Conservation (phyloP, 53 echinoderm and acorn worm species). For the Echinarachnius parma region DNA sequence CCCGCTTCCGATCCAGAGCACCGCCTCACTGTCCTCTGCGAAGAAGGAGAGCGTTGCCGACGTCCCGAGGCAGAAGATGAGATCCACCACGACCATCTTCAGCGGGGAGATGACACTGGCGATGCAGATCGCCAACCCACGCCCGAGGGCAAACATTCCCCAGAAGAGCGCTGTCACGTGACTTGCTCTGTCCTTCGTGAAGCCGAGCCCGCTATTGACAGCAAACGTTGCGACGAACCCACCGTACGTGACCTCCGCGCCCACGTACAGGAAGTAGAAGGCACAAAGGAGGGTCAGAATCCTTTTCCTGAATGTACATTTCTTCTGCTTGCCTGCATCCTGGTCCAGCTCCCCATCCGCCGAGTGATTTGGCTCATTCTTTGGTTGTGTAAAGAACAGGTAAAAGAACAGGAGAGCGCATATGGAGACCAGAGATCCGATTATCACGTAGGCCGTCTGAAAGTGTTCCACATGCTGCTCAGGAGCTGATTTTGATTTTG, state of each 20-base stretch:
- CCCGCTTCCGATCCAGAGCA: constrained; percentile 71
- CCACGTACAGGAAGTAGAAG: constrained; percentile 91
- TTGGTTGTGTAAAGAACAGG: constrained; percentile 66
- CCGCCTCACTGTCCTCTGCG: constrained; percentile 21
- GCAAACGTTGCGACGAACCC: constrained; percentile 45
- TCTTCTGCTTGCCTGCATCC: background rate
- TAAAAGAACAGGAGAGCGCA: constrained; percentile 61
- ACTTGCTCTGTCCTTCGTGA: constrained; percentile 37
- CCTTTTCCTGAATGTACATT: constrained; percentile 43
- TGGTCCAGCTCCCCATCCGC: background rate
- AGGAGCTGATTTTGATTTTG: background rate
- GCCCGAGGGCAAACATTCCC: constrained; percentile 76
- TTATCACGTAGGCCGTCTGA: constrained; percentile 54
- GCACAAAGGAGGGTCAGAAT: constrained; percentile 66
- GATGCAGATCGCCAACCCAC: constrained; percentile 80
- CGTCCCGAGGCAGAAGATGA: constrained; percentile 56
- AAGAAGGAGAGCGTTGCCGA: constrained; percentile 48
- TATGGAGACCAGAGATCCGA: constrained; percentile 49
- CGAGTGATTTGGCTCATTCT: constrained; percentile 4
- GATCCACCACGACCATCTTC: constrained; percentile 64
- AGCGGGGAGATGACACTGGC: constrained; percentile 63
- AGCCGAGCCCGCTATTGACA: constrained; percentile 4
- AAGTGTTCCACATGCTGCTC: background rate
- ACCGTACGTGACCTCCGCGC: constrained; percentile 78
- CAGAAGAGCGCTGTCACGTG: constrained; percentile 66